Evolutionary conservation across 2,113 vertebrate species (phyloP), one percentile per base, ranked within the genome.

Genomic region (Lycaon pictus): DNA sequence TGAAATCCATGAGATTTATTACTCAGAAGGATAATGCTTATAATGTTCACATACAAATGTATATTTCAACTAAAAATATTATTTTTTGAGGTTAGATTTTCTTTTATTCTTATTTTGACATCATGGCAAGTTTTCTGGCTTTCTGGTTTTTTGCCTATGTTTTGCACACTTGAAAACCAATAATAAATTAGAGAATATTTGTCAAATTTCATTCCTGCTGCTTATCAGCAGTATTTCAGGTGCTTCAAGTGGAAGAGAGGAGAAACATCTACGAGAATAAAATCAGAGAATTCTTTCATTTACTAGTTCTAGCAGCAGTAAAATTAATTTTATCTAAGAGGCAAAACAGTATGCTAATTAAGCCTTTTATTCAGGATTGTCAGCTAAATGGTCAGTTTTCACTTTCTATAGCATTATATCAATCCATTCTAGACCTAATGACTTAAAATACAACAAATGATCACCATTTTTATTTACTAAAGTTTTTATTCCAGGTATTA

Each of bases 61-160:
- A 2, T 62, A 62, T 87, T 96, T 88, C 86, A 48, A 86, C 7
- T 35, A 23, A 35, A 95, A 90, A 8, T 76, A 16, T 0, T 63
- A 7, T 37, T 48, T 48, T 74, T 81, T 77, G 25, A 83, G 8
- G 0, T 90, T 80, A 11, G 11, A 5, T 3, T 23, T 72, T 2
- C 12, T 89, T 95, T 95, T 74, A 62, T 84, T 96, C 25, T 67
- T 83, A 79, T 95, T 83, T 93, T 80, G 48, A 92, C 19, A 82
- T 51, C 16, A 35, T 72, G 32, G 6, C 10, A 67, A 65, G 8
- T 5, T 67, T 94, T 83, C 9, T 79, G 37, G 32, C 53, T 92
- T 94, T 89, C 51, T 82, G 51, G 55, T 84, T 72, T 82, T 90
- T 79, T 82, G 19, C 17, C 23, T 88, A 6, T 77, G 43, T 72